Conservation (phyloP, 2,113 vertebrate genomes). For the Caracal caracal region DNA sequence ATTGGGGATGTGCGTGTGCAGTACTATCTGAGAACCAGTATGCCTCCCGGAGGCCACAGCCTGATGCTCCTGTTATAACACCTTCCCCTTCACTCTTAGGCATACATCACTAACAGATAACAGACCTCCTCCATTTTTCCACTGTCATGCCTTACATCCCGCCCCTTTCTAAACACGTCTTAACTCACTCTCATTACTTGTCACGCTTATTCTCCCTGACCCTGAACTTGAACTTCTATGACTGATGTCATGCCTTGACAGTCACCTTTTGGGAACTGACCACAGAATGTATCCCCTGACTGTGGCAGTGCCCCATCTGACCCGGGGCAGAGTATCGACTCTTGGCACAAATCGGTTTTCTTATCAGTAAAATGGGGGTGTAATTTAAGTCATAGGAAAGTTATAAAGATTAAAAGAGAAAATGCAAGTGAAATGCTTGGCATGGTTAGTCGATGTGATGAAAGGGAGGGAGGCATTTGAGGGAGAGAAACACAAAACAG, state of each 20-base stretch:
- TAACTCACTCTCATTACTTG: background rate
- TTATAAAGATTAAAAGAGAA: slow-evolving; percentile 1
- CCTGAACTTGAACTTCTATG: background rate
- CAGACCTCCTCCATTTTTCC: background rate
- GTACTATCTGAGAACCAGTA: background rate
- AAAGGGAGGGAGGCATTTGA: background rate
- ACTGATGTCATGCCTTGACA: background rate
- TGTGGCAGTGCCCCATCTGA: background rate
- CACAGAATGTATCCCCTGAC: background rate
- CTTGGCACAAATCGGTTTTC: background rate
- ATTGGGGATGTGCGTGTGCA: accelerated
- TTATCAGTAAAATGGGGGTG: background rate
- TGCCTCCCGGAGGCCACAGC: background rate
- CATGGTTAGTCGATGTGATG: background rate
- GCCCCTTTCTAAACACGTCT: background rate
- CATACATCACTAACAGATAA: background rate
- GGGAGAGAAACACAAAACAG: background rate
- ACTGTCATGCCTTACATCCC: accelerated
- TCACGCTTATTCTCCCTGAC: background rate
- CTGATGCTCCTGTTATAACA: background rate
- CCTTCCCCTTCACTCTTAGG: no score
- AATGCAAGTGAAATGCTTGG: background rate
- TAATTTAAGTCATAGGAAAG: background rate
- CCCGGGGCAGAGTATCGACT: background rate
- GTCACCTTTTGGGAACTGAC: background rate